A percentile compares a stretch with the other conserved stretches of the same genome.
Conservation (phyloP, 2,797 vertebrate species). For the Pantherophis alleghaniensis region DNA sequence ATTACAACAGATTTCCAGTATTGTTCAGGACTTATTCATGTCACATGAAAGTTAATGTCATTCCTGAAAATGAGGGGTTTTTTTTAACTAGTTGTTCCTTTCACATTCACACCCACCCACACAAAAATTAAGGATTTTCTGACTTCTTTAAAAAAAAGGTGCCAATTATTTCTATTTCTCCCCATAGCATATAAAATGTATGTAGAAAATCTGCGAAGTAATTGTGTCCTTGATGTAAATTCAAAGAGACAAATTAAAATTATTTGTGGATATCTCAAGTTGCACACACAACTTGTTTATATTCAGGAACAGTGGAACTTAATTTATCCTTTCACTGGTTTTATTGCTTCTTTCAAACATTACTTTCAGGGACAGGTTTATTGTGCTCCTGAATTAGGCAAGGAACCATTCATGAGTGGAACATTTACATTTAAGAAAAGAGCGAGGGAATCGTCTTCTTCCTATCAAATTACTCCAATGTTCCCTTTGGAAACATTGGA, state of each 20-base stretch:
- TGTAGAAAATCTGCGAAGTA: neutral
- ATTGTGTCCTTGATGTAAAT: slow-evolving; percentile 36
- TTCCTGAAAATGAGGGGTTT: neutral
- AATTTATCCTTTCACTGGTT: slow-evolving; percentile 61
- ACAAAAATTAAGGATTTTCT: neutral
- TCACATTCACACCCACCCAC: rapidly evolving
- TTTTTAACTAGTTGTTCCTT: neutral
- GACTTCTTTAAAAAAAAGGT: neutral
- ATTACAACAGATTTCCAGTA: neutral
- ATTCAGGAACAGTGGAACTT: slow-evolving; percentile 55
- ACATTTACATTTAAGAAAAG: slow-evolving; percentile 39
- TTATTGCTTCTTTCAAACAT: slow-evolving; percentile 58
- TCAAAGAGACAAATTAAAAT: slow-evolving; percentile 47
- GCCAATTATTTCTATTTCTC: neutral
- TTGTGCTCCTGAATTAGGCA: slow-evolving; percentile 64
- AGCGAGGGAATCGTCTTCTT: neutral
- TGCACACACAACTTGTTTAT: slow-evolving; percentile 44
- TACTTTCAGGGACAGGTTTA: slow-evolving; percentile 67
- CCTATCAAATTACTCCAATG: neutral
- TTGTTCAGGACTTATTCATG: rapidly evolving
- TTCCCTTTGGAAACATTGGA: neutral
- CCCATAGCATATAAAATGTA: slow-evolving; percentile 4
- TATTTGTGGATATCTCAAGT: slow-evolving; percentile 55
- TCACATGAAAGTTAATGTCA: neutral
- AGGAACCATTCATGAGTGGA: slow-evolving; percentile 10